A percentile compares a stretch with the other conserved stretches of the same genome.
These are phyloP conservation scores for Clunio marinus DNA, from an alignment of 2,888 invertebrate species.

Conservation along the genomic window DNA sequence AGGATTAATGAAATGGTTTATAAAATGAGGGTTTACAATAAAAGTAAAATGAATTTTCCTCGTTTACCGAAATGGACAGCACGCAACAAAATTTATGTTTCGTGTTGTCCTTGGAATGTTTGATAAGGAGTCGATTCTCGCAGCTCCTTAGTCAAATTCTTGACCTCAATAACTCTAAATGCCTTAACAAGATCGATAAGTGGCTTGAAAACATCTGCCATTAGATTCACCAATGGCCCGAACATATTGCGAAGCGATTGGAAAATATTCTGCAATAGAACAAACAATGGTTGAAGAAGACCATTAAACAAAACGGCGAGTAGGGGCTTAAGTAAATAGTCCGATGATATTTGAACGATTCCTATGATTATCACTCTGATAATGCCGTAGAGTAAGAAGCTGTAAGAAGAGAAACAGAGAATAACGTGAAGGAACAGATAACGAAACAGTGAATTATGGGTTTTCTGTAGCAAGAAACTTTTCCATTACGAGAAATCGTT, in stretches of 20 bases:
- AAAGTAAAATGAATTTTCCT: too few species aligned
- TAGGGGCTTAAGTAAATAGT: conserved; percentile 64
- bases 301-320: conserved; percentile 62
- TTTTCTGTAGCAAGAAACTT: too few species aligned
- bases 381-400: conserved; percentile 57
- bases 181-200: neutral
- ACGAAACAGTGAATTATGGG: neutral
- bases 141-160: neutral
- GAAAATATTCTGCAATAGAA: conserved; percentile 59
- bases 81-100: too few species aligned
- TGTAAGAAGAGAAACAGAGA: too few species aligned
- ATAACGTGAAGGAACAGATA: too few species aligned
- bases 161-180: neutral
- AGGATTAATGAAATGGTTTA: too few species aligned
- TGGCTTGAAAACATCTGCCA: neutral
- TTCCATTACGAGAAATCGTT: too few species aligned
- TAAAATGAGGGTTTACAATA: too few species aligned
- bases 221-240: conserved; percentile 55
- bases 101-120: conserved; percentile 12
- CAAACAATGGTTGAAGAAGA: conserved; percentile 63
- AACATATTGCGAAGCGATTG: conserved; percentile 61
- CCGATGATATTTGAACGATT: conserved; percentile 59
- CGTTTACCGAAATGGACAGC: too few species aligned
- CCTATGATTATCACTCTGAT: conserved; percentile 60
- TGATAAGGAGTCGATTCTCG: neutral